These are phyloP conservation scores for Physella acuta DNA, from an alignment of 1,140 invertebrate genomes.

Conservation along the genomic window DNA sequence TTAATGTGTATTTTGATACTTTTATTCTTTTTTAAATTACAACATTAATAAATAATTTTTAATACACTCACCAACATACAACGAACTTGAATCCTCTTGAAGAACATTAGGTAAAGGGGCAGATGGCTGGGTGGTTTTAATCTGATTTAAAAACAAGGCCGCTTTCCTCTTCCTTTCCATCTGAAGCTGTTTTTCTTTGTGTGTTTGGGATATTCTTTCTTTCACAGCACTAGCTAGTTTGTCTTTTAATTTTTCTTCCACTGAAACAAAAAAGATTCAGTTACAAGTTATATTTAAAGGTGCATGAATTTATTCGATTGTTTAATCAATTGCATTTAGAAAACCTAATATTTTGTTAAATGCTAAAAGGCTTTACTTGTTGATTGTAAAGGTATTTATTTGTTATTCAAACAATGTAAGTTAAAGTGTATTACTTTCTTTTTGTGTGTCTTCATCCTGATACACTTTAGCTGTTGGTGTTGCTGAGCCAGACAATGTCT, in stretches of 20 bases:
- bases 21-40: neutral
- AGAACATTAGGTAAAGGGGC: slow-evolving; percentile 10
- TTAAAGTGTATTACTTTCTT: slow-evolving; percentile 23
- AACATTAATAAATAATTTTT: neutral
- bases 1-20: neutral
- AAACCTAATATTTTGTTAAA: too few species aligned
- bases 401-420: too few species aligned
- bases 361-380: too few species aligned
- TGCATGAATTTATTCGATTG: too few species aligned
- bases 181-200: slow-evolving; percentile 71
- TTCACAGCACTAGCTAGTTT: slow-evolving; percentile 66
- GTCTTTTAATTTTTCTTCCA: slow-evolving; percentile 70
- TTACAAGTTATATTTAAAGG: too few species aligned
- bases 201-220: slow-evolving; percentile 65
- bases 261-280: slow-evolving; percentile 41
- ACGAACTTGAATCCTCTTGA: slow-evolving; percentile 13
- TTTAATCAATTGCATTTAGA: too few species aligned
- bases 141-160: slow-evolving; percentile 60
- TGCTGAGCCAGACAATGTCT: slow-evolving; percentile 2
- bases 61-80: slow-evolving; percentile 1
- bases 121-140: slow-evolving; percentile 45
- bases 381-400: too few species aligned
- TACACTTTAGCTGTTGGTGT: neutral
- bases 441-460: slow-evolving; percentile 13
- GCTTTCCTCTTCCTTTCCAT: slow-evolving; percentile 70